Evolutionary conservation across 2,113 vertebrate species (phyloP).

Genomic region (Apteryx owenii): DNA sequence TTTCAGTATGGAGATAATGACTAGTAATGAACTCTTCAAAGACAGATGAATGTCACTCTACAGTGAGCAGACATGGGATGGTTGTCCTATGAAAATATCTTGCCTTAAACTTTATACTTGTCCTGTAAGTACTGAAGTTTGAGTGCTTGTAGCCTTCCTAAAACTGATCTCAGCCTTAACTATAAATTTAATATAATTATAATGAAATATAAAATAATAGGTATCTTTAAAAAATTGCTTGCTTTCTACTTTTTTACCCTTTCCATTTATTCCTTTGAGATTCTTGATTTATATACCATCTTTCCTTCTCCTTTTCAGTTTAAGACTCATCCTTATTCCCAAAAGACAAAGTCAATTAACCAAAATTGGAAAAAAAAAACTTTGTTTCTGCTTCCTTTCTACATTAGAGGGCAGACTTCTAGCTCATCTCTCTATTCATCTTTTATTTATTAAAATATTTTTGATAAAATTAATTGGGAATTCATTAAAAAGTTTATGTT

Average conservation of each 20-base stretch:
- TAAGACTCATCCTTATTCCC: background rate
- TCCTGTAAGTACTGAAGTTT: background rate
- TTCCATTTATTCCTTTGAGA: background rate
- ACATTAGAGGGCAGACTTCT: constrained; percentile 39
- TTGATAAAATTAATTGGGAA: constrained; percentile 43
- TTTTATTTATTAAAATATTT: constrained; percentile 45
- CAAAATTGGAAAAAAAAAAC: background rate
- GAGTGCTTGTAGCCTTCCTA: background rate
- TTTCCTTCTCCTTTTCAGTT: background rate
- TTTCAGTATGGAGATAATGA: background rate
- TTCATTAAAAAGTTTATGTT: constrained; percentile 16
- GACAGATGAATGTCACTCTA: background rate
- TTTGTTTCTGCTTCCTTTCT: constrained; percentile 2
- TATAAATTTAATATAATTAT: background rate
- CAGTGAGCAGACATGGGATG: background rate
- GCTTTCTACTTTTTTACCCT: background rate
- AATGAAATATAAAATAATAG: background rate
- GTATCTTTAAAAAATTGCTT: background rate
- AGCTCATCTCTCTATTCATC: background rate
- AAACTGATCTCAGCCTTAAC: background rate
- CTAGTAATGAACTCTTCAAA: background rate
- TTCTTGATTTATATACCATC: background rate
- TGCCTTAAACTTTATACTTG: background rate
- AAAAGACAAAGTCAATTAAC: constrained; percentile 47
- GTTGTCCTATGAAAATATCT: background rate